Evolutionary conservation across 2,113 vertebrate genomes (phyloP).

Genomic region (Ranitomeya variabilis): DNA sequence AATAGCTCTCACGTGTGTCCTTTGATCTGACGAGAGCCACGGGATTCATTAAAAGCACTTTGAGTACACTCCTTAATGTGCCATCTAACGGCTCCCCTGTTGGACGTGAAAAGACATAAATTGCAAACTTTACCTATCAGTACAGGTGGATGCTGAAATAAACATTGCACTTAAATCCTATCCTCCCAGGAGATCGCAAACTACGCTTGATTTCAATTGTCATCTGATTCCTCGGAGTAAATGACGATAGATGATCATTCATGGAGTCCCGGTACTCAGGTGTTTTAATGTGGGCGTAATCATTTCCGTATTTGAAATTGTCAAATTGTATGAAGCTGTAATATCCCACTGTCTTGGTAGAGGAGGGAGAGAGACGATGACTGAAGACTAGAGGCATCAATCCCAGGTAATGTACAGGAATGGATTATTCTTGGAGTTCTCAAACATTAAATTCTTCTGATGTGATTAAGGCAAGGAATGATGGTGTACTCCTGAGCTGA

Average conservation of each 20-base stretch:
- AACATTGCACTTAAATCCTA: constrained; percentile 20
- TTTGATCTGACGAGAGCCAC: constrained; percentile 34
- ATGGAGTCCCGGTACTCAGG: too few species aligned
- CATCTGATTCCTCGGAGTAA: background rate
- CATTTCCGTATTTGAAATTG: background rate
- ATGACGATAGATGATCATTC: background rate
- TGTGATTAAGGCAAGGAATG: constrained; percentile 37
- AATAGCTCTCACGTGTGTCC: constrained; percentile 33
- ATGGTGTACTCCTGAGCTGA: background rate
- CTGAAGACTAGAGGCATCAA: constrained; percentile 19
- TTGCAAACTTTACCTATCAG: constrained; percentile 41
- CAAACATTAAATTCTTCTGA: constrained; percentile 41
- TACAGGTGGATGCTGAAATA: constrained; percentile 18
- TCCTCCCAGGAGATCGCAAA: background rate
- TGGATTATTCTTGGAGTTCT: constrained; percentile 34
- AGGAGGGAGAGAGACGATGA: background rate
- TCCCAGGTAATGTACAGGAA: constrained; percentile 24
- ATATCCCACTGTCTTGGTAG: constrained; percentile 20
- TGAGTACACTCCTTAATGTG: constrained; percentile 40
- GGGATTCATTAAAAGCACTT: constrained; percentile 49
- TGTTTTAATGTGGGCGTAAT: background rate
- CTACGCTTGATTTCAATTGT: background rate
- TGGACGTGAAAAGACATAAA: constrained; percentile 17
- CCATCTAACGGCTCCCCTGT: constrained; percentile 35
- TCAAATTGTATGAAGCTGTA: background rate